Conservation (phyloP, 53 echinoderm and acorn worm species). For the Mesocentrotus franciscanus region DNA sequence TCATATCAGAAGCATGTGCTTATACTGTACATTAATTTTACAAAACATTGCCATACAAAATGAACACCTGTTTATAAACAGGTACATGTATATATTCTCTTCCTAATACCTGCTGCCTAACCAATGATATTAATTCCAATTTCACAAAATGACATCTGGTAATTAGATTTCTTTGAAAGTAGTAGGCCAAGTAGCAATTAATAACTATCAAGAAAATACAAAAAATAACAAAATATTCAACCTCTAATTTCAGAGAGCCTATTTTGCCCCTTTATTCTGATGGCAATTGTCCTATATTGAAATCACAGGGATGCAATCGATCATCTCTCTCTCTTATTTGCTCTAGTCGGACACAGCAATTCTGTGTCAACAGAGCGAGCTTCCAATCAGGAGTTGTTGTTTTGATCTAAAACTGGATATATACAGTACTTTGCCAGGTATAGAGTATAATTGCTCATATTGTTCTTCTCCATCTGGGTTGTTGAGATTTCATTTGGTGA, state of each 20-base stretch:
- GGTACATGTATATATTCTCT: too few relatives aligned
- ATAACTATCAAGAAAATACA: neutral
- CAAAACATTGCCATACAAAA: too few relatives aligned
- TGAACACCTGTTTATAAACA: too few relatives aligned
- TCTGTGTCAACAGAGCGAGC: neutral
- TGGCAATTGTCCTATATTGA: neutral
- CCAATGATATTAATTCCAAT: too few relatives aligned
- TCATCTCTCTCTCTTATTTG: neutral
- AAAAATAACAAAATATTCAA: neutral
- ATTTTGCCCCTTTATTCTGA: neutral
- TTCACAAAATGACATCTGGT: too few relatives aligned
- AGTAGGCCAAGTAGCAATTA: neutral
- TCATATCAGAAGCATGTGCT: too few relatives aligned
- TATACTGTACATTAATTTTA: too few relatives aligned
- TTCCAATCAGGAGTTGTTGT: neutral
- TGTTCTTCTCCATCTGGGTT: neutral
- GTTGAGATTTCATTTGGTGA: slow-evolving; percentile 7
- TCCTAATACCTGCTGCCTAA: too few relatives aligned
- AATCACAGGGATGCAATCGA: neutral
- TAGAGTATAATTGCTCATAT: neutral
- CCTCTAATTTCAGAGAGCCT: neutral
- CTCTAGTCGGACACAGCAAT: neutral
- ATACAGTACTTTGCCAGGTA: neutral
- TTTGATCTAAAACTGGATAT: neutral
- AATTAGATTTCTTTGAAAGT: neutral